Conservation (phyloP, 2,113 vertebrate genomes). For the Cynoglossus semilaevis region DNA sequence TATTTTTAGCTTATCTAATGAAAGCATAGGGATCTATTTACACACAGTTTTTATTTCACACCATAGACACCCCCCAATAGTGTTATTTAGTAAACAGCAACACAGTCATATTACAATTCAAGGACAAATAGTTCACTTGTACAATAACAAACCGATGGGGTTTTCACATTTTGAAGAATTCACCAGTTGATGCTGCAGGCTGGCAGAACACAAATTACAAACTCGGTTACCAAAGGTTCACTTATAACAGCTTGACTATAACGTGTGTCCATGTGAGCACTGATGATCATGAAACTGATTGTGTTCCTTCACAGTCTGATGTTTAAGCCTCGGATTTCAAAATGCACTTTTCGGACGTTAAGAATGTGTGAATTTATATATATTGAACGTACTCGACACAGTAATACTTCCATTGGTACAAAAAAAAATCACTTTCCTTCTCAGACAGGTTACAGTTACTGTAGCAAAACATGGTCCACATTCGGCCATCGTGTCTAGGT, state of each 20-base stretch:
- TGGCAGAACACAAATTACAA: slow-evolving; percentile 32
- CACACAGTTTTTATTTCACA: slow-evolving; percentile 74
- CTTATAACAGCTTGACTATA: slow-evolving; percentile 20
- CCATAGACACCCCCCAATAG: slow-evolving; percentile 65
- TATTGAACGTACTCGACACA: slow-evolving; percentile 29
- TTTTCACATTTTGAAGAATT: slow-evolving; percentile 42
- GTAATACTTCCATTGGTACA: slow-evolving; percentile 6
- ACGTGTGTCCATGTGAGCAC: slow-evolving; percentile 19
- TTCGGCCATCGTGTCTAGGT: too few relatives aligned
- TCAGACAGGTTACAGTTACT: too few relatives aligned
- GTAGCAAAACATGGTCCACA: too few relatives aligned
- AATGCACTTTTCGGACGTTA: slow-evolving; percentile 14
- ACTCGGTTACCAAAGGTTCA: slow-evolving; percentile 28
- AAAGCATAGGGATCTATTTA: slow-evolving; percentile 23
- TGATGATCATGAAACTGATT: slow-evolving; percentile 10
- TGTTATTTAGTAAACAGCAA: slow-evolving; percentile 74
- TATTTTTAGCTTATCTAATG: too few relatives aligned
- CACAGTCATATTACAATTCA: slow-evolving; percentile 71
- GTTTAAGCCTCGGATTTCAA: neutral
- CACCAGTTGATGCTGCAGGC: slow-evolving; percentile 34
- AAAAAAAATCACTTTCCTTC: slow-evolving; percentile 3
- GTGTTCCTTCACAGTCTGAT: slow-evolving; percentile 52
- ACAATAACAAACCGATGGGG: slow-evolving; percentile 61
- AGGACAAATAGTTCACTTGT: slow-evolving; percentile 71
- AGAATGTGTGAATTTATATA: slow-evolving; percentile 10